Evolutionary conservation across 2,797 vertebrate species (phyloP).

Genomic region (Trachops cirrhosus): DNA sequence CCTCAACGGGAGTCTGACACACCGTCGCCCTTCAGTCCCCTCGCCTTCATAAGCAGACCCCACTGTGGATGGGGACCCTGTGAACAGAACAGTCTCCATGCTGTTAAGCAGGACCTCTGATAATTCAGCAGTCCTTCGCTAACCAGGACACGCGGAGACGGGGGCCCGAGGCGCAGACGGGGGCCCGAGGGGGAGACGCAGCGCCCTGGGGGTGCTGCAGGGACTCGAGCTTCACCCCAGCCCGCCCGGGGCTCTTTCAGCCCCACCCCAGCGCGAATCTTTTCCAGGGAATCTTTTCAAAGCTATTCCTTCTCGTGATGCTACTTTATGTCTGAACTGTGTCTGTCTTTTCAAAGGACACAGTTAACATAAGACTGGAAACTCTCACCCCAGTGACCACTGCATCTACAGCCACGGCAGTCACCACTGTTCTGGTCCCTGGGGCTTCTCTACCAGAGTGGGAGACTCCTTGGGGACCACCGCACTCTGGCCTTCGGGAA

Average conservation of each 20-base stretch:
- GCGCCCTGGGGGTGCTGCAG: fast-evolving
- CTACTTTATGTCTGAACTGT: background rate
- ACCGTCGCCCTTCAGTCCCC: background rate
- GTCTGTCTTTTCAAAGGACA: background rate
- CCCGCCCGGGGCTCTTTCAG: background rate
- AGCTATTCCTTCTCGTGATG: background rate
- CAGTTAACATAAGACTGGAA: background rate
- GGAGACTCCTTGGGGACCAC: slow-evolving; percentile 45
- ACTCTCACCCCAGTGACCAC: slow-evolving; percentile 16
- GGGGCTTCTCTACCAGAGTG: background rate
- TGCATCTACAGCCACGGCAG: slow-evolving; percentile 55
- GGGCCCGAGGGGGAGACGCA: fast-evolving
- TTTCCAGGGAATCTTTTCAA: background rate
- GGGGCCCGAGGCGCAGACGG: too few species aligned
- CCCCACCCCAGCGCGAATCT: background rate
- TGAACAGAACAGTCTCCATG: background rate
- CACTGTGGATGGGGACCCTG: background rate
- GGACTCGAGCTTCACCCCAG: background rate
- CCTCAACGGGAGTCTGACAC: background rate
- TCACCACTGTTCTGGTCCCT: slow-evolving; percentile 60
- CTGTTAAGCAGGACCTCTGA: background rate
- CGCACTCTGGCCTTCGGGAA: background rate
- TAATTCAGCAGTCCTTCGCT: background rate
- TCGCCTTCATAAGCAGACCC: background rate
- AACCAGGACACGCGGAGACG: background rate